Percentiles rank a stretch among this genome's conserved stretches.
Conservation (phyloP, 1,140 invertebrate species). For the Latrodectus geometricus region DNA sequence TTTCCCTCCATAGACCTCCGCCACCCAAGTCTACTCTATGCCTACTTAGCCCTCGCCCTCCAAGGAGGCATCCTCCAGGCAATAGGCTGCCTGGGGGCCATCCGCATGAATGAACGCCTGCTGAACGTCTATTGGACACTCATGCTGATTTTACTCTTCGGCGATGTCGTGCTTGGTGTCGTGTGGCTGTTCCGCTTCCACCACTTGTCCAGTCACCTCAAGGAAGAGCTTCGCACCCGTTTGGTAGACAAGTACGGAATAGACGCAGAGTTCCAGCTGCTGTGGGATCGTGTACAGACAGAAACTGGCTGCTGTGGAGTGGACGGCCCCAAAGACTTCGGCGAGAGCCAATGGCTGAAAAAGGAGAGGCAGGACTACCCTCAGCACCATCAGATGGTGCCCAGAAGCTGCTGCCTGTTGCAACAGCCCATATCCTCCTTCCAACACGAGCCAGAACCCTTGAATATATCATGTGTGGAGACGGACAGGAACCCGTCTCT, state of each 20-base stretch:
- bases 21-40: constrained; percentile 86
- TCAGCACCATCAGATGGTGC: constrained; percentile 57
- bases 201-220: constrained; percentile 78
- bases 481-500: constrained; percentile 25
- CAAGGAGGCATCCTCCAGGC: constrained; percentile 76
- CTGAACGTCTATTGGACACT: constrained; percentile 88
- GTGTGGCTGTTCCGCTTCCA: constrained; percentile 88
- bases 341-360: constrained; percentile 63
- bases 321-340: constrained; percentile 77
- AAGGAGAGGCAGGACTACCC: constrained; percentile 8
- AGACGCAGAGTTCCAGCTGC: constrained; percentile 78
- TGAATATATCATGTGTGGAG: constrained; percentile 40
- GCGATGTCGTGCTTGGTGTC: constrained; percentile 85
- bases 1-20: constrained; percentile 75
- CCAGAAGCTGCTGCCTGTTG: constrained; percentile 63
- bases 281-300: constrained; percentile 84
- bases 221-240: constrained; percentile 75
- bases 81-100: constrained; percentile 83
- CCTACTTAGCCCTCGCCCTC: constrained; percentile 81
- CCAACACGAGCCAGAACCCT: constrained; percentile 23
- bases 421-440: background rate
- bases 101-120: constrained; percentile 81
- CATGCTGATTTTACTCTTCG: constrained; percentile 81
- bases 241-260: constrained; percentile 77
- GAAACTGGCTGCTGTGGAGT: constrained; percentile 85